Base-by-base conservation (phyloP, 2,113 vertebrate species). In the Siphamia tubifer region DNA sequence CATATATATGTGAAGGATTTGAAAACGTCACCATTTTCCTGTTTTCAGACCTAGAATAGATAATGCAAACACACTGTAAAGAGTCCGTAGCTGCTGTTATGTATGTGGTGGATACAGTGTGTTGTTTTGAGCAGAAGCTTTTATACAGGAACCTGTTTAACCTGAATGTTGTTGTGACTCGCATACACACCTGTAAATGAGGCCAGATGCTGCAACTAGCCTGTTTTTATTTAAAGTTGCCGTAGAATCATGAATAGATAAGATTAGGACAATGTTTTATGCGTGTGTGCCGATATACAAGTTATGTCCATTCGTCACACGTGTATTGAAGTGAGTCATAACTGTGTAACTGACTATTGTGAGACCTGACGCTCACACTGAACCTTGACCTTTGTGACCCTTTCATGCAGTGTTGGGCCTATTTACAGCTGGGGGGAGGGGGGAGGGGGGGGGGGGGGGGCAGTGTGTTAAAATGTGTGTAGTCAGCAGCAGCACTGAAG, bases 371-470 rank as follows among this genome's bases (percentile, higher is more conserved):
- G 12, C 36, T 51, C 54, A n/a, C 17, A 8, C 30, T 34, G 67
- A 82, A 51, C 42, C 51, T 81, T 84, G 60, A 83, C 65, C 74
- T 49, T 5, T 2, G 16, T 58, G 70, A 60, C 64, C 38, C 34
- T 68, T 15, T 64, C 8, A 2, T 51, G 31, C 2, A 3, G n/a
- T 2, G 2, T 45, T 19, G 10, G 21, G 38, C 53, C 53, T 47
- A 28, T 83, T 68, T 71, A 65, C 39, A 19, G 28, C 16, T 0
- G 16, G 40, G 27, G 32, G 15, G 23, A 25, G 35, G 9, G 10
- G 2, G 32, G 15, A 5, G 2, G 20, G 3, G 17, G 9, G 13
- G 20, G 27, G 7, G 13, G n/a, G 54, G 10, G 39, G 44, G 45
- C 7, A 34, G 21, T n/a, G 42, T 58, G 17, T 65, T 64, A 30